A percentile compares a stretch with the other conserved stretches of the same genome.
These are phyloP conservation scores for Eupithecia abbreviata DNA, from an alignment of 2,888 invertebrate genomes.

Conservation along the genomic window DNA sequence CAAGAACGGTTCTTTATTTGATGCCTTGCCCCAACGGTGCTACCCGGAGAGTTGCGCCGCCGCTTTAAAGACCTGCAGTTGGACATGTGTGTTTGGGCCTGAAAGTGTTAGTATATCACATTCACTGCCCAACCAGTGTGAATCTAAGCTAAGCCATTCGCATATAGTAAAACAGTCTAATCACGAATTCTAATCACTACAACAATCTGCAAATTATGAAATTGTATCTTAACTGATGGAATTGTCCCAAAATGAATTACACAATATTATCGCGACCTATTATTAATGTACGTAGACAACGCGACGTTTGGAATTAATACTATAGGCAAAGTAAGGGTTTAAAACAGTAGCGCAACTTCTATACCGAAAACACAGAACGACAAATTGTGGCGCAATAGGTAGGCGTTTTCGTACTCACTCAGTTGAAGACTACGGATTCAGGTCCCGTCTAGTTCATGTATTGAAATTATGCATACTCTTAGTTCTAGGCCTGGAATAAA, in stretches of 20 bases:
- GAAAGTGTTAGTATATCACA: too few relatives aligned
- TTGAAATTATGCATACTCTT: too few relatives aligned
- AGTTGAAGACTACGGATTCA: too few relatives aligned
- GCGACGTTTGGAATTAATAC: slow-evolving; percentile 29
- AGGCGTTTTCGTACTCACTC: too few relatives aligned
- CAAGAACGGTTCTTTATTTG: too few relatives aligned
- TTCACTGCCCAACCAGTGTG: neutral
- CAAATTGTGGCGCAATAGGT: neutral
- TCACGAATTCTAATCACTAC: neutral
- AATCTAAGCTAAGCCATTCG: neutral
- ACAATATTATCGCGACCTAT: slow-evolving; percentile 21
- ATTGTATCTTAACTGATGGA: slow-evolving; percentile 16
- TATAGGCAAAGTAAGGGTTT: slow-evolving; percentile 2
- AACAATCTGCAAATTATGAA: slow-evolving; percentile 15
- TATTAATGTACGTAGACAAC: slow-evolving; percentile 30
- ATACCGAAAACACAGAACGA: neutral
- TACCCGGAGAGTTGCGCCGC: too few relatives aligned
- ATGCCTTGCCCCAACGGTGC: too few relatives aligned
- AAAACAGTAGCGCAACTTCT: neutral
- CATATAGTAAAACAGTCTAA: neutral
- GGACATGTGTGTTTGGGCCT: too few relatives aligned
- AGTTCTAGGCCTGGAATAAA: too few relatives aligned
- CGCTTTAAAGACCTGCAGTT: too few relatives aligned
- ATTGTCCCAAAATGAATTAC: slow-evolving; percentile 30
- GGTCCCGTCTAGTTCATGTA: too few relatives aligned